A percentile compares a stretch with the other conserved stretches of the same genome.
Evolutionary conservation across 1,140 invertebrate species (phyloP).

Genomic region (Campodea augens): DNA sequence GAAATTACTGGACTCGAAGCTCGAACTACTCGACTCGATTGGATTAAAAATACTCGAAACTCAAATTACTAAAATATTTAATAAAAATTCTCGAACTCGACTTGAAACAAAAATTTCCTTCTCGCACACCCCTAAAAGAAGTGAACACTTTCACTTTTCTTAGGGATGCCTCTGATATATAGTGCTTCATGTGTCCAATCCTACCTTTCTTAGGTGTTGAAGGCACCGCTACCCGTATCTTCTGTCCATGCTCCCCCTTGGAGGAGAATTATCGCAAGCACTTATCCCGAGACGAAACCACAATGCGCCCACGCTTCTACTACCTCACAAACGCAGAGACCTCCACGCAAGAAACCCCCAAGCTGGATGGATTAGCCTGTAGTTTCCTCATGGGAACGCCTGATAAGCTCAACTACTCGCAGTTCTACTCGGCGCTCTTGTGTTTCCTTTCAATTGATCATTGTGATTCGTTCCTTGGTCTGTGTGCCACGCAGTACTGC

Average conservation of each 20-base stretch:
- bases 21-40: no score
- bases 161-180: no score
- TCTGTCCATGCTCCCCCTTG: conserved; percentile 54
- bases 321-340: conserved; percentile 52
- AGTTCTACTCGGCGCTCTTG: conserved; percentile 66
- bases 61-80: no score
- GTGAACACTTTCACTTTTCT: no score
- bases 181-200: no score
- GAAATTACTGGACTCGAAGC: no score
- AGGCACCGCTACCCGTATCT: conserved; percentile 40
- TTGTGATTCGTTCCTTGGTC: conserved; percentile 37
- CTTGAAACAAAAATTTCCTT: no score
- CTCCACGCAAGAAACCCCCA: conserved; percentile 61
- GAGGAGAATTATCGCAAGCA: conserved; percentile 60
- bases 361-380: conserved; percentile 81
- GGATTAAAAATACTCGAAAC: no score
- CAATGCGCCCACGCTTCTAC: conserved; percentile 75
- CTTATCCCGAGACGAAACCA: conserved; percentile 46
- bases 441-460: conserved; percentile 53
- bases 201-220: no score
- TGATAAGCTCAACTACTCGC: conserved; percentile 73
- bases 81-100: no score
- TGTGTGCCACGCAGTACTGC: conserved; percentile 77
- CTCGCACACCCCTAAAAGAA: no score
- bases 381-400: conserved; percentile 80